Base-by-base conservation (phyloP, 2,888 invertebrate species). In the Arge pagana region DNA sequence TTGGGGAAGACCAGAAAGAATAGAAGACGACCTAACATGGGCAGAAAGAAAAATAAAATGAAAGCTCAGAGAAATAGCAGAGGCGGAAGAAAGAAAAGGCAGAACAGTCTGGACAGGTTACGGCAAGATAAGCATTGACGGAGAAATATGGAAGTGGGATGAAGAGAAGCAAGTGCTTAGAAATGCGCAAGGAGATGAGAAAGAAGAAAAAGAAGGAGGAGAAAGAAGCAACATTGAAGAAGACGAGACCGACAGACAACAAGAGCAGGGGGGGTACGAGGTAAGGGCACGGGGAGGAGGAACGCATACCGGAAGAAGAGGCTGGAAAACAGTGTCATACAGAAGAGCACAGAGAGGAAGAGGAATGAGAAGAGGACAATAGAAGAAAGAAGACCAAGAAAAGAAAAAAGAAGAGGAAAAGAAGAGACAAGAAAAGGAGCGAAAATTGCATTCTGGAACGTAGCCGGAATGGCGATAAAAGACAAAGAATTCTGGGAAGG, bases 391-490 rank as follows among this genome's bases (percentile, higher is more conserved):
- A 15, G 18, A 13, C 1, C 8, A 23, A 13, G n/a, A 4, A 23
- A 19, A 15, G 16, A 3, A 35, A 15, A 15, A 15, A 35, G 40
- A 40, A 21, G 15, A 37, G n/a, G 5, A 19, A 31, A n/a, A 19
- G 18, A 37, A 18, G 26, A 18, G 16, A 18, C 8, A 26, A 19
- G 16, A 19, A 30, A 16, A 7, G 16, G 19, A 8, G 15, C 10
- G 28, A 43, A 15, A n/a, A 21, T 43, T 4, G 31, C 30, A 10
- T 43, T 43, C 30, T 43, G 43, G 43, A 43, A 43, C 13, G n/a
- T 30, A 3, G 30, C 43, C 2, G 30, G 23, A 10, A 2, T 43
- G 6, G 31, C 8, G 18, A 30, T 10, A 5, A 43, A 43, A n/a
- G 43, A 30, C 8, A 43, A 19, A 11, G 43, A 15, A 3, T 43